Base-by-base conservation (phyloP, 2,797 vertebrate genomes). In the Miichthys miiuy region DNA sequence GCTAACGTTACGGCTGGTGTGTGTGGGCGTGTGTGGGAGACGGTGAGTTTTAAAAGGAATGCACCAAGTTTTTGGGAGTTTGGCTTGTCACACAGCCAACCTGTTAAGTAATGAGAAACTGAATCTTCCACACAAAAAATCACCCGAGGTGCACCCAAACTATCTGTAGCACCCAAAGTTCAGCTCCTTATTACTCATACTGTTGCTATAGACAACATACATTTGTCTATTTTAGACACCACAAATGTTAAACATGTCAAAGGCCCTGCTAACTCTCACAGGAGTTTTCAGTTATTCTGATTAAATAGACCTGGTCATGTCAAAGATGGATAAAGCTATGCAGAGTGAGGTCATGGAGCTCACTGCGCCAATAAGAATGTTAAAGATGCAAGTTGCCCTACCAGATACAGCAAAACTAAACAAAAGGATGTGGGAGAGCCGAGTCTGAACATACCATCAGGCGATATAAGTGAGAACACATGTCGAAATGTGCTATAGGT, bases 1-100 rank as follows among this genome's bases (percentile, higher is more conserved):
- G 67, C 69, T 79, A 72, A 65, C 66, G 46, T 70, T 69, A 65
- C 21, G 16, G 56, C 61, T 23, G 60, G 57, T 77, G 23, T 71
- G 79, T 74, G 77, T 68, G 74, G 76, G 86, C 25, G 74, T 79
- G 79, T 25, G 84, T 85, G 82, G 86, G 81, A 72, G 74, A 76
- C 48, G 73, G 27, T 65, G 79, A 79, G 73, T 78, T 89, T 81
- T 83, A n/a, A 72, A 82, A 85, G 79, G 76, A 80, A 84, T 74
- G 30, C 68, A 85, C 75, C 75, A 51, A 73, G 71, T 75, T 86
- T 63, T 70, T 75, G 56, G 52, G 58, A 61, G 60, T 82, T 85
- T 60, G 55, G 77, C 61, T 75, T 73, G 79, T 69, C 76, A 56
- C 25, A 16, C 72, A 68, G 69, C 67, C 63, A 79, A 71, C 16